These are phyloP conservation scores for Rotaria magnacalcarata DNA, from an alignment of 2,888 invertebrate species.

Conservation along the genomic window DNA sequence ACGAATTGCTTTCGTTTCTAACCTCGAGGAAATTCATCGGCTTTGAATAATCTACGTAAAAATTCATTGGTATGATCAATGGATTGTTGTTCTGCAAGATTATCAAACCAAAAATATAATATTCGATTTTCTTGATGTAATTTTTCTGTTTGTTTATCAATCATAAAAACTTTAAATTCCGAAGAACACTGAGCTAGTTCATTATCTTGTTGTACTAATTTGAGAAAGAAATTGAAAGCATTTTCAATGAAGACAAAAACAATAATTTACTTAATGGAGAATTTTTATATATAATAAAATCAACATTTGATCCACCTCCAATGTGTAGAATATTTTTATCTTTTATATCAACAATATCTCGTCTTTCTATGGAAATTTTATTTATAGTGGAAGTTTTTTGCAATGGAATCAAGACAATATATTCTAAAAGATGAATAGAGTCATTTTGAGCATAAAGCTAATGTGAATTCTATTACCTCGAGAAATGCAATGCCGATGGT, in stretches of 20 bases:
- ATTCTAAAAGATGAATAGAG: neutral
- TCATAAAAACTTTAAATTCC: conserved; percentile 14
- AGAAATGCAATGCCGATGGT: neutral
- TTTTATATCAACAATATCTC: neutral
- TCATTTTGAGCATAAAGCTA: neutral
- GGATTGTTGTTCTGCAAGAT: neutral
- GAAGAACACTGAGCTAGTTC: neutral
- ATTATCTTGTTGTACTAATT: neutral
- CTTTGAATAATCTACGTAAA: neutral
- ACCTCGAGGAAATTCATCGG: conserved; percentile 17
- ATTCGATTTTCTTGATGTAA: conserved; percentile 24
- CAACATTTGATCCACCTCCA: neutral
- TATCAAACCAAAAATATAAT: conserved; percentile 4
- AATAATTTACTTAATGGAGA: neutral
- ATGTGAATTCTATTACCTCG: neutral
- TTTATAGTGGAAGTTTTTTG: neutral
- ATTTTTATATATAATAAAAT: conserved; percentile 33
- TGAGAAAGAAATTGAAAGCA: neutral
- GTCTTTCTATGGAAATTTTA: neutral
- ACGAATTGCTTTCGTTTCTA: neutral
- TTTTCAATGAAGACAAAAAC: neutral
- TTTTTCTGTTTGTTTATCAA: neutral
- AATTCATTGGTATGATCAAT: neutral
- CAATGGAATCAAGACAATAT: conserved; percentile 30
- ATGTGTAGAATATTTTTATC: conserved; percentile 19